phyloP scores from a whole-genome alignment of 2,888 invertebrate genomes.

The Dynastes tityus region DNA sequence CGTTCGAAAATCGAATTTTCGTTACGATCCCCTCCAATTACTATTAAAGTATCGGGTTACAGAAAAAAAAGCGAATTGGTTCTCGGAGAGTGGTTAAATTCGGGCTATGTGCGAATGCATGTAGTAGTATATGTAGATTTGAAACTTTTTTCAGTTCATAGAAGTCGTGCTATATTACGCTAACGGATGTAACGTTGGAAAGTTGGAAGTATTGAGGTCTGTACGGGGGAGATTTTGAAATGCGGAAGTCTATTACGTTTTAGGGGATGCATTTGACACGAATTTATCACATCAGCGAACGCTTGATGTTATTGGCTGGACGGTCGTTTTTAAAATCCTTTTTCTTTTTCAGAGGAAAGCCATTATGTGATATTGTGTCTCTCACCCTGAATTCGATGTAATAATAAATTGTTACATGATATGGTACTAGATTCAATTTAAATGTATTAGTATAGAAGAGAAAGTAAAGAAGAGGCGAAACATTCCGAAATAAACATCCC shows the following conservation, averaged over 20 bases:
- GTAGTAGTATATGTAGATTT: not conserved
- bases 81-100: too few species aligned
- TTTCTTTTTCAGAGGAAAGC: constrained; percentile 8
- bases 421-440: not conserved
- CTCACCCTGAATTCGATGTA: not conserved
- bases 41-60: constrained; percentile 59
- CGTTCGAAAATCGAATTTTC: constrained; percentile 44
- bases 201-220: not conserved
- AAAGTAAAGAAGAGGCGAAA: too few species aligned
- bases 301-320: constrained; percentile 33
- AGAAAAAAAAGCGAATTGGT: constrained; percentile 38
- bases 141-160: not conserved
- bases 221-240: not conserved
- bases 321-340: constrained; percentile 26
- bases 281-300: constrained; percentile 55
- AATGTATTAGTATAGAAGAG: not conserved
- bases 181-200: not conserved
- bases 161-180: not conserved
- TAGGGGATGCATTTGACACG: constrained; percentile 54
- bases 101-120: not conserved
- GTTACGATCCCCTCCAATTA: constrained; percentile 52
- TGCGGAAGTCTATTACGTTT: constrained; percentile 43
- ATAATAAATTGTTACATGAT: not conserved
- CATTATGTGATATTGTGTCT: not conserved
- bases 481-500: too few species aligned